phyloP scores from a whole-genome alignment of 2,797 vertebrate species.

The Syngnathus rostellatus region DNA sequence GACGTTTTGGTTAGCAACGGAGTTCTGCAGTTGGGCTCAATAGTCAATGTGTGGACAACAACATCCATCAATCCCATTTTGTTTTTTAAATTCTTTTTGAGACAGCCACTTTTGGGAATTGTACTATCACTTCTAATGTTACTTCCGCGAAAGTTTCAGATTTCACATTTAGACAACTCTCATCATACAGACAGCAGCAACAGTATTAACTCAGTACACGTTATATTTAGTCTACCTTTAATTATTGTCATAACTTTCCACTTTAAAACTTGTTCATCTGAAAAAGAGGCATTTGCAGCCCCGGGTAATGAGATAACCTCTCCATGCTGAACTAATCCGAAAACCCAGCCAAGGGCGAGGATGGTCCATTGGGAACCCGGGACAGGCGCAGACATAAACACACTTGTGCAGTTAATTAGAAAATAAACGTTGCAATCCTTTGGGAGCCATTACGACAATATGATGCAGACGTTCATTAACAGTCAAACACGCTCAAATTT shows the following conservation, averaged over 20 bases:
- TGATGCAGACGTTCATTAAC: conserved; percentile 30
- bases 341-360: conserved; percentile 24
- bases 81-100: too few species aligned
- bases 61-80: neutral
- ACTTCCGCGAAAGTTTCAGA: neutral
- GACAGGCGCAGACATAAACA: conserved; percentile 27
- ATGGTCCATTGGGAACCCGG: conserved; percentile 22
- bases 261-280: conserved; percentile 40
- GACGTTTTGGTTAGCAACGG: neutral
- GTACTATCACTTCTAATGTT: neutral
- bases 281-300: conserved; percentile 21
- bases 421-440: conserved; percentile 38
- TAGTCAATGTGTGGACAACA: neutral
- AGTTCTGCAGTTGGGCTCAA: neutral
- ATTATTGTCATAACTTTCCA: conserved; percentile 17
- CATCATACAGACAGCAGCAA: neutral
- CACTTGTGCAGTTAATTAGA: conserved; percentile 37
- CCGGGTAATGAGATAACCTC: conserved; percentile 20
- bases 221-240: neutral
- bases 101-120: neutral
- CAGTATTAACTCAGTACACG: neutral
- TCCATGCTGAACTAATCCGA: conserved; percentile 49
- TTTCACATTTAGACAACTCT: neutral
- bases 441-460: conserved; percentile 11
- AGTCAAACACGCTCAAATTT: conserved; percentile 26